A percentile compares a stretch with the other conserved stretches of the same genome.
Evolutionary conservation across 1,140 invertebrate genomes (phyloP).

Genomic region (Heliconius hermathena): DNA sequence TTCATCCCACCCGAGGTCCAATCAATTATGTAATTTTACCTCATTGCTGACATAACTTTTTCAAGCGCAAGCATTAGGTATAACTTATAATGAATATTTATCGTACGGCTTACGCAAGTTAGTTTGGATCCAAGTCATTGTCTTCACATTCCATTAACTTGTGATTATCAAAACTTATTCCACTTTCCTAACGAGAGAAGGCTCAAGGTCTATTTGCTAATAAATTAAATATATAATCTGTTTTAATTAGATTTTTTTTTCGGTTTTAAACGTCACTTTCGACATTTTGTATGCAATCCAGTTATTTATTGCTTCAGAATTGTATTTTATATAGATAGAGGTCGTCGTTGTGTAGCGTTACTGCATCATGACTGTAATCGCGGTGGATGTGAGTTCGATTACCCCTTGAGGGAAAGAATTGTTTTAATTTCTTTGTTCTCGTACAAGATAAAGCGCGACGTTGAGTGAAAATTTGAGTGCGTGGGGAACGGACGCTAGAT

Average conservation of each 20-base stretch:
- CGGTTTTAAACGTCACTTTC: neutral
- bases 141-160: neutral
- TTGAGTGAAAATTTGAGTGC: no score
- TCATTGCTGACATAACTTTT: constrained; percentile 3
- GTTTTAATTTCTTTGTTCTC: no score
- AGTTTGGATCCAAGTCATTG: neutral
- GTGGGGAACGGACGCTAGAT: no score
- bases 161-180: neutral
- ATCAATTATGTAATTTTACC: neutral
- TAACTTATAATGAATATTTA: constrained; percentile 3
- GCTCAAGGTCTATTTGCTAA: constrained; percentile 4
- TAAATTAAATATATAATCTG: neutral
- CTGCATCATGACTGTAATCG: no score
- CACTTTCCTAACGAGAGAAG: neutral
- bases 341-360: no score
- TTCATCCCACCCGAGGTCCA: no score
- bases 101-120: neutral
- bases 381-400: no score
- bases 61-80: neutral
- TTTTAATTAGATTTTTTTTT: neutral
- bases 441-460: no score
- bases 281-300: neutral
- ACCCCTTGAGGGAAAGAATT: no score
- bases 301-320: neutral
- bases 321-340: neutral